Conservation (phyloP, 2,797 vertebrate genomes). For the Oceanodroma leucorhoa region DNA sequence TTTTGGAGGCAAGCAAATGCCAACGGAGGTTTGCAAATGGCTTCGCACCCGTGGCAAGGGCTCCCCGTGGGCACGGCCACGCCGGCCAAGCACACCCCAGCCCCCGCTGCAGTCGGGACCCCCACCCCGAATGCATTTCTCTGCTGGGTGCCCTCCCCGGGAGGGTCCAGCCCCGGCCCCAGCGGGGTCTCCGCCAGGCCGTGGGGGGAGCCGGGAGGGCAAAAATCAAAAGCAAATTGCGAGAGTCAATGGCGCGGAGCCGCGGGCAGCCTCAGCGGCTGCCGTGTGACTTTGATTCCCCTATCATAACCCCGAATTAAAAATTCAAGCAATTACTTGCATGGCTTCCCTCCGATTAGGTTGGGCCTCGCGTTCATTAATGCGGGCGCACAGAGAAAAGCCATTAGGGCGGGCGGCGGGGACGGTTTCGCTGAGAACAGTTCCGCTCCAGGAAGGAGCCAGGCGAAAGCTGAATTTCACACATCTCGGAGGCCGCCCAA, state of each 20-base stretch:
- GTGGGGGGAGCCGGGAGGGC: slow-evolving; percentile 5
- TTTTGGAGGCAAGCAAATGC: background rate
- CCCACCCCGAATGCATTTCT: background rate
- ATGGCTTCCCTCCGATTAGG: slow-evolving; percentile 91
- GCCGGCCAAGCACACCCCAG: rapidly evolving
- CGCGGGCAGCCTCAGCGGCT: slow-evolving; percentile 70
- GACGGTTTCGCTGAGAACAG: slow-evolving; percentile 86
- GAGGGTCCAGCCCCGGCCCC: background rate
- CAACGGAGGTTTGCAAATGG: background rate
- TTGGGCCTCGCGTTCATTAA: slow-evolving; percentile 89
- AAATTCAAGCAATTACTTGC: slow-evolving; percentile 97
- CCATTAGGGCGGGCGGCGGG: slow-evolving; percentile 85
- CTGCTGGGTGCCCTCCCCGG: background rate
- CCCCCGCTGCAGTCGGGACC: background rate
- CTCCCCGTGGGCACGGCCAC: rapidly evolving
- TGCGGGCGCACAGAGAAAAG: slow-evolving; percentile 87
- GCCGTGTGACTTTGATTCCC: slow-evolving; percentile 84
- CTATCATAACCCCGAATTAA: slow-evolving; percentile 87
- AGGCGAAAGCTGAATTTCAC: slow-evolving; percentile 76
- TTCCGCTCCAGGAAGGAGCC: slow-evolving; percentile 81
- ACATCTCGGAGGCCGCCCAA: slow-evolving; percentile 66
- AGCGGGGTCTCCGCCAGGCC: background rate
- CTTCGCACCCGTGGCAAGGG: background rate
- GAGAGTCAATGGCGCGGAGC: slow-evolving; percentile 78
- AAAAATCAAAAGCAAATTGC: slow-evolving; percentile 79